A percentile compares a stretch with the other conserved stretches of the same genome.
Evolutionary conservation across 2,888 invertebrate species (phyloP).

Genomic region (Aspidiotus destructor): DNA sequence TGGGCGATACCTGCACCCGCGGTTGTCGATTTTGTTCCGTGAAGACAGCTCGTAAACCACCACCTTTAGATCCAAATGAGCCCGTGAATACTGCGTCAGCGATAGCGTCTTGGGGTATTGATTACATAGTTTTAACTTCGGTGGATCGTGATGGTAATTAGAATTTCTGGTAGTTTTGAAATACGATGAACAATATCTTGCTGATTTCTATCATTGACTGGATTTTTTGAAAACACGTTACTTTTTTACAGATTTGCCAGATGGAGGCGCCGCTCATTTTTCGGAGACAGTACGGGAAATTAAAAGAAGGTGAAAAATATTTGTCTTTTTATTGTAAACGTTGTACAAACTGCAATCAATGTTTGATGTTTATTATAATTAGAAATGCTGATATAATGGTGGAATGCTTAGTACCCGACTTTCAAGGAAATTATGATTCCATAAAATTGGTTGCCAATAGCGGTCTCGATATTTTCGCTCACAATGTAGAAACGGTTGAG

Average conservation of each 20-base stretch:
- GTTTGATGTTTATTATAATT: constrained; percentile 30
- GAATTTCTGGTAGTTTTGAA: neutral
- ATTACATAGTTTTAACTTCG: constrained; percentile 94
- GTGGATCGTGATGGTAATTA: constrained; percentile 86
- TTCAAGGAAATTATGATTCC: constrained; percentile 66
- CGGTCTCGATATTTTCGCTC: constrained; percentile 93
- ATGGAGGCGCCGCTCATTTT: constrained; percentile 90
- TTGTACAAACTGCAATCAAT: neutral
- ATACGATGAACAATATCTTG: constrained; percentile 14
- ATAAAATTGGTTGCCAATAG: constrained; percentile 66
- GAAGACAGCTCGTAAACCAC: constrained; percentile 85
- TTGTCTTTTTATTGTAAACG: neutral
- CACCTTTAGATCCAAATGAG: constrained; percentile 79
- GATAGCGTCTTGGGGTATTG: constrained; percentile 86
- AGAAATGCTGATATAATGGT: constrained; percentile 76
- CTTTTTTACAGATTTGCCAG: constrained; percentile 61
- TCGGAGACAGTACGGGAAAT: constrained; percentile 83
- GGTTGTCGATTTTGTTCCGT: constrained; percentile 98
- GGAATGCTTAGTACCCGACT: constrained; percentile 95
- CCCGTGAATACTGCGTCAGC: constrained; percentile 88
- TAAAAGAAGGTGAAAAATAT: constrained; percentile 55
- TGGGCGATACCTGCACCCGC: constrained; percentile 98
- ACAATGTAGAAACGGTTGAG: constrained; percentile 96
- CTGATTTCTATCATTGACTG: neutral
- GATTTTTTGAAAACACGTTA: neutral